Base-by-base conservation (phyloP, 2,888 invertebrate species). In the Pedicia rivosa region DNA sequence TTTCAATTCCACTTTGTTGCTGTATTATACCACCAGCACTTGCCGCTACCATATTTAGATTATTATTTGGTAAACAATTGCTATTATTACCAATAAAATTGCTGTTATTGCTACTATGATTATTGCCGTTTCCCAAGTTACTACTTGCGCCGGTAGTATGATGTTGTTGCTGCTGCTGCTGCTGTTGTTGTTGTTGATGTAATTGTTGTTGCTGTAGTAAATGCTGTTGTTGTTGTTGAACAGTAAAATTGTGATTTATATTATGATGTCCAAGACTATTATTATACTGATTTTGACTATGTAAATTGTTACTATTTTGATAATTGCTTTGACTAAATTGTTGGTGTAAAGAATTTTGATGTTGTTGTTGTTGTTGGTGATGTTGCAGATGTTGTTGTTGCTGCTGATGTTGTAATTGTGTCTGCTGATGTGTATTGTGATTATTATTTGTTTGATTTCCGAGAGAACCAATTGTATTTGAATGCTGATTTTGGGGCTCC, bases 1-100 rank as follows among this genome's bases (percentile, higher is more conserved):
- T 59, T 40, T 62, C 61, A 55, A 57, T 56, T 37, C 49, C 50
- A 48, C 53, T 54, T 46, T 58, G 58, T 42, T 52, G 51, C n/a
- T n/a, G n/a, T n/a, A n/a, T n/a, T n/a, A n/a, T n/a, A n/a, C n/a
- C n/a, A n/a, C n/a, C n/a, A 41, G 51, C 56, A 46, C 53, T 53
- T 41, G 57, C 58, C 49, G 60, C 55, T 44, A 58, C 55, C 57
- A 58, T 58, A 42, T 47, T 47, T 42, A 40, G 38, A 38, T 41
- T 40, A 39, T 38, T 43, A 34, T 38, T 40, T 37, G 39, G 40
- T 29, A 32, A 26, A 40, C 29, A 20, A 26, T 26, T 39, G 16
- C 28, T 28, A 12, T 15, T 12, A 16, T 19, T 27, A 31, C 32
- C 17, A 9, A 31, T 35, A 5, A 22, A 29, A 22, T 19, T 14